Percentiles rank a stretch among this genome's conserved stretches.
Evolutionary conservation across 2,888 invertebrate genomes (phyloP).

Genomic region (Macrostomum cliftonense): DNA sequence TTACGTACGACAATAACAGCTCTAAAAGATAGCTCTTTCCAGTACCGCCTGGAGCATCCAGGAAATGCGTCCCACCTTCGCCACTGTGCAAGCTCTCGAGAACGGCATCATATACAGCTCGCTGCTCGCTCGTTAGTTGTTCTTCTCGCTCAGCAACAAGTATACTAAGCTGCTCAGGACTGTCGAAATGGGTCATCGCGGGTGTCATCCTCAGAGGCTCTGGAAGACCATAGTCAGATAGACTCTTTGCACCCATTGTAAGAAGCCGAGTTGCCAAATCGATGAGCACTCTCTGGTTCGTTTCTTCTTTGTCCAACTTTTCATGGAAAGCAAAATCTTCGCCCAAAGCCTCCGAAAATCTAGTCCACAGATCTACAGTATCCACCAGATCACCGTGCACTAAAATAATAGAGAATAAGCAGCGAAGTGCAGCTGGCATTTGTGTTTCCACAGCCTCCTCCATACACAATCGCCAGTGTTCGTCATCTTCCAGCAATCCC

Average conservation of each 20-base stretch:
- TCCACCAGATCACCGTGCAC: slow-evolving; percentile 11
- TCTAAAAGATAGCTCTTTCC: slow-evolving; percentile 16
- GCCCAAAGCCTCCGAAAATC: slow-evolving; percentile 2
- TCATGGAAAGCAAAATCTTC: slow-evolving; percentile 7
- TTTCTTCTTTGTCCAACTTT: no score
- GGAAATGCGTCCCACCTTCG: slow-evolving; percentile 18
- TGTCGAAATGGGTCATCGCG: no score
- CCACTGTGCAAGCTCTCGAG: not conserved
- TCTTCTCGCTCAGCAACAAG: no score
- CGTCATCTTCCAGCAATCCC: slow-evolving; percentile 25
- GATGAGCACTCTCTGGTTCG: no score
- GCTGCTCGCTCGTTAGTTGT: slow-evolving; percentile 1
- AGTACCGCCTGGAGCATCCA: slow-evolving; percentile 38
- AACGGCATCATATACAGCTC: not conserved
- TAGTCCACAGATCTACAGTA: slow-evolving; percentile 16
- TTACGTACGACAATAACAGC: slow-evolving; percentile 14
- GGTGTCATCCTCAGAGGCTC: no score
- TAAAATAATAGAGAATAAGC: slow-evolving; percentile 15
- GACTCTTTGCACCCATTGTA: no score
- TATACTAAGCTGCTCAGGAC: no score
- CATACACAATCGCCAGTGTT: slow-evolving; percentile 20
- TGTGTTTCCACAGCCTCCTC: slow-evolving; percentile 17
- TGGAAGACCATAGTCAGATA: no score
- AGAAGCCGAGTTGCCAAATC: no score
- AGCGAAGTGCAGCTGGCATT: slow-evolving; percentile 13